Percentiles rank a stretch among this genome's conserved stretches.
Evolutionary conservation across 1,140 invertebrate genomes (phyloP).

Genomic region (Himalopsyche phryganea): DNA sequence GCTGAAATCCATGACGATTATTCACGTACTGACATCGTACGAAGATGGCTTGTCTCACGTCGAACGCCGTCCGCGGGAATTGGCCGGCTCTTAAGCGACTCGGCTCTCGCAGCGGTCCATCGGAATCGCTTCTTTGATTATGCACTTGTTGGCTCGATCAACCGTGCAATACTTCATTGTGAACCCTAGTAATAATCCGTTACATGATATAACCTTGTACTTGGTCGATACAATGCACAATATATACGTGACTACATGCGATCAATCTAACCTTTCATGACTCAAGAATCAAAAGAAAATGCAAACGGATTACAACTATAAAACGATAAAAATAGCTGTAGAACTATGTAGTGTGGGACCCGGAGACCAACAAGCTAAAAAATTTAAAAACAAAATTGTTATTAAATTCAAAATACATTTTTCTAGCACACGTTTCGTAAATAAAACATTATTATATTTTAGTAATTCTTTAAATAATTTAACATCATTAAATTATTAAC

Average conservation of each 20-base stretch:
- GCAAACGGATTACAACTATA: too few relatives aligned
- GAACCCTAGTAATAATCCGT: constrained; percentile 26
- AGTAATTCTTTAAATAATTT: too few relatives aligned
- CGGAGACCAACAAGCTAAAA: too few relatives aligned
- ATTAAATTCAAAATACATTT: too few relatives aligned
- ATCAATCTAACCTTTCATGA: too few relatives aligned
- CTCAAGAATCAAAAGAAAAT: too few relatives aligned
- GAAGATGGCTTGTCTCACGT: not conserved
- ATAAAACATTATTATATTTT: too few relatives aligned
- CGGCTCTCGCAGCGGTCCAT: not conserved
- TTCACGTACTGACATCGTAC: not conserved
- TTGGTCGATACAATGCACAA: not conserved
- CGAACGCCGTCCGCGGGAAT: not conserved
- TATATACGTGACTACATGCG: not conserved
- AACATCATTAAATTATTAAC: too few relatives aligned
- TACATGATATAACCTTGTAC: constrained; percentile 29
- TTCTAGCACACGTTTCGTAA: too few relatives aligned
- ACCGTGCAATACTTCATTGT: constrained; percentile 18
- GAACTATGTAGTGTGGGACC: too few relatives aligned
- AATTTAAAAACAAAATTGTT: too few relatives aligned
- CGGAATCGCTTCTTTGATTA: constrained; percentile 19
- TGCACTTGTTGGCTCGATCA: constrained; percentile 25
- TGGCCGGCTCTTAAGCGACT: not conserved
- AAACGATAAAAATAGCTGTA: too few relatives aligned
- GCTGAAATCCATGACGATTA: not conserved